These are phyloP conservation scores for Drosophila aff. DNA, from an alignment of 1,140 invertebrate genomes.

Conservation along the genomic window DNA sequence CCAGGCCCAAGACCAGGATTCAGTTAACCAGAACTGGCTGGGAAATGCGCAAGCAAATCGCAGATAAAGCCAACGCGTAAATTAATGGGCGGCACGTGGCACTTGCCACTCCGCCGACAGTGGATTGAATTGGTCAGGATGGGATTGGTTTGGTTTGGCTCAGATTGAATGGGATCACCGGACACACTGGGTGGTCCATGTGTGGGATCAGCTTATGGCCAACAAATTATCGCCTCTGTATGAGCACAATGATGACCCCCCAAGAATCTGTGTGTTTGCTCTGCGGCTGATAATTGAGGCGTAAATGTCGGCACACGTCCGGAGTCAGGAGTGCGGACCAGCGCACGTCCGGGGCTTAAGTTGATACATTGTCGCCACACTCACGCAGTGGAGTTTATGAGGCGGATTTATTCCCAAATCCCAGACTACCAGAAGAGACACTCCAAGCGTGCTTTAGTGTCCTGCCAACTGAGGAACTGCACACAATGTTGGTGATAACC, in stretches of 20 bases:
- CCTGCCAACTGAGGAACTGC: conserved; percentile 2
- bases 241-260: conserved; percentile 34
- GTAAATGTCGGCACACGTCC: conserved; percentile 79
- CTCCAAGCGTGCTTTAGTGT: conserved; percentile 12
- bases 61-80: conserved; percentile 77
- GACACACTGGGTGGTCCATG: conserved; percentile 68
- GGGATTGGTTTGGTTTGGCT: conserved; percentile 19
- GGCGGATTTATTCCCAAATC: conserved; percentile 44
- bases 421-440: conserved; percentile 10
- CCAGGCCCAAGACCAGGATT: conserved; percentile 3
- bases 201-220: conserved; percentile 65
- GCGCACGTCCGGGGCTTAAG: conserved; percentile 18
- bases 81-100: conserved; percentile 80
- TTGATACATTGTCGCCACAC: conserved; percentile 54
- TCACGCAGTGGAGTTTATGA: conserved; percentile 54
- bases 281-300: conserved; percentile 75
- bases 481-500: conserved; percentile 68
- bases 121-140: conserved; percentile 24
- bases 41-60: conserved; percentile 68
- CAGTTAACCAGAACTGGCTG: conserved; percentile 29
- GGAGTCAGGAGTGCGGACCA: conserved; percentile 10
- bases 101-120: conserved; percentile 24
- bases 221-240: conserved; percentile 70
- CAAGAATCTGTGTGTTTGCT: conserved; percentile 32
- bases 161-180: conserved; percentile 38